Base-by-base conservation (phyloP, 2,888 invertebrate genomes). In the Nephrotoma appendiculata region DNA sequence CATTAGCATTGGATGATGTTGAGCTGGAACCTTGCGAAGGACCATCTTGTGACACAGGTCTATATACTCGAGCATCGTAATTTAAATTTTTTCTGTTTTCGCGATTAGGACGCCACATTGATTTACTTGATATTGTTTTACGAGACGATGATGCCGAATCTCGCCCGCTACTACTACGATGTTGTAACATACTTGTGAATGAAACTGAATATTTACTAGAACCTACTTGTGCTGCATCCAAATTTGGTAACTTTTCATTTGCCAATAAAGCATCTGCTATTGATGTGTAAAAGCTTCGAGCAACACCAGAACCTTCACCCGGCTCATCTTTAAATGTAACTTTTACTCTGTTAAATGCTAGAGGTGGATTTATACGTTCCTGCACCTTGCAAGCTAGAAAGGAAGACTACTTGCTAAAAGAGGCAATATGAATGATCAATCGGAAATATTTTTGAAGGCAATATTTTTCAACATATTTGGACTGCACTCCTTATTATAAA, bases 251-350 rank as follows among this genome's bases (percentile, higher is more conserved):
- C 92, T 97, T 97, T 89, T 98, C 98, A 90, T 97, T 96, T 0
- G 97, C 96, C 88, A 98, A 92, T 87, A 98, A 92, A 41, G 98
- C 98, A 52, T 98, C 98, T 3, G 99, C 98, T 88, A 99, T 96
- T 84, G 99, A 99, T 0, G 99, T 99, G 92, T 99, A 99, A 93
- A 99, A 99, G 90, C 98, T 98, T 88, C 99, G 94, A 3, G 99
- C 98, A 11, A 99, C 99, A 4, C 99, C 99, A 87, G 98, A 98
- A 86, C 99, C 99, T 92, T 99, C 99, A 4, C 99, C 99, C 0
- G 99, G 99, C 91, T 99, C 99, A 92, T 99, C 99, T 90, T 98
- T 97, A 92, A 99, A 99, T 5, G 98, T 98, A 9, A 99, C 99
- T 93, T 99, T 99, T 57, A 99, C 98, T 88, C 98, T 93, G 92